Evolutionary conservation across 2,888 invertebrate genomes (phyloP).

Genomic region (Chromoteleia sp.): DNA sequence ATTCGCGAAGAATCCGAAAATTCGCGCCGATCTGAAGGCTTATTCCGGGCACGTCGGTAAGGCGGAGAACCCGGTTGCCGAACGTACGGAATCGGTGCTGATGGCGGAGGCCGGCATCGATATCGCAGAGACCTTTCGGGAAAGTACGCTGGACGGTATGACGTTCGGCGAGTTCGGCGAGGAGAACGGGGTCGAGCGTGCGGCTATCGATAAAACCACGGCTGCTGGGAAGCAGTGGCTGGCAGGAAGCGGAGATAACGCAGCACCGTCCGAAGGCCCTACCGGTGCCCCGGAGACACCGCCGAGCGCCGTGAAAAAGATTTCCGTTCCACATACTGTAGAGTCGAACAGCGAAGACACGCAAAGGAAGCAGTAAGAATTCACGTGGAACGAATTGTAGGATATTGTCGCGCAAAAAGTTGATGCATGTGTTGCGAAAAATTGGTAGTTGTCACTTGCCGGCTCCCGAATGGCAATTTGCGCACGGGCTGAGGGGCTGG

Average conservation of each 20-base stretch:
- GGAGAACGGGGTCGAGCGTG: background rate
- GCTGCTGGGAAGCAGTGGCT: background rate
- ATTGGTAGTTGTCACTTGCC: conserved; percentile 29
- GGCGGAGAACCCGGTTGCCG: conserved; percentile 51
- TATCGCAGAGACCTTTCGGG: conserved; percentile 53
- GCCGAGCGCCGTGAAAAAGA: conserved; percentile 16
- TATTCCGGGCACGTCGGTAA: conserved; percentile 65
- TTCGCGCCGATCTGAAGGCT: conserved; percentile 76
- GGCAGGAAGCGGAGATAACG: background rate
- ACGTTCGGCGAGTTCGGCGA: conserved; percentile 19
- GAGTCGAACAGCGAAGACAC: conserved; percentile 25
- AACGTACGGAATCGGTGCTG: conserved; percentile 15
- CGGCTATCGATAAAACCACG: conserved; percentile 65
- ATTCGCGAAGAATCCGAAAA: conserved; percentile 80
- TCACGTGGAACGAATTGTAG: conserved; percentile 24
- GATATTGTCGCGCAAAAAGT: conserved; percentile 21
- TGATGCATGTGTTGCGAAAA: conserved; percentile 28
- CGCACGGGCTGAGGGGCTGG: background rate
- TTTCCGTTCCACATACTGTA: conserved; percentile 25
- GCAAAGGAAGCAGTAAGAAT: conserved; percentile 55
- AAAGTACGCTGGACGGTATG: conserved; percentile 30
- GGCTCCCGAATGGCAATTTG: conserved; percentile 7
- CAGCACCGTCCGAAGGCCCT: background rate
- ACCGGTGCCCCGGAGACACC: background rate
- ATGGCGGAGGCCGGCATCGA: conserved; percentile 42